Evolutionary conservation across 2,888 invertebrate genomes (phyloP), one percentile per base, ranked within the genome.

Genomic region (Cheilosia scutellata): DNA sequence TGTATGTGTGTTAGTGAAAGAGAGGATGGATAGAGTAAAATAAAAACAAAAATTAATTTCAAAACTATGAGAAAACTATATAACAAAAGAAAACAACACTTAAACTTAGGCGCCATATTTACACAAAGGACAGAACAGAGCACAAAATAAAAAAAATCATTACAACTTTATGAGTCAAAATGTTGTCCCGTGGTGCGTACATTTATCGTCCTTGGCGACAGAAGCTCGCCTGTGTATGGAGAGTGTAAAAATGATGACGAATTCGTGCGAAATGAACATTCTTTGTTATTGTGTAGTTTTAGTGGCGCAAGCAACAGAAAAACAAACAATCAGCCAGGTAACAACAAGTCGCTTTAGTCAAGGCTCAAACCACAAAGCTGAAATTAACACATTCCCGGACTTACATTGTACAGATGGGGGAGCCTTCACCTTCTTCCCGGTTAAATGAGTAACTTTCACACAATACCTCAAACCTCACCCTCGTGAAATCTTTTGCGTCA

Each of bases 281-380:
- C 42, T n/a, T 9, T 68, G 68, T 65, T 29, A 29, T 66, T 42
- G 20, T 62, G 37, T 75, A 37, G 58, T 65, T 42, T 63, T 31
- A 75, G 74, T 40, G 16, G 25, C 25, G 33, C n/a, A 44, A 60
- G 53, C 7, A 60, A 68, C 29, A 66, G 60, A 53, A 53, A 31
- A 53, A 62, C 68, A 57, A 82, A 71, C 20, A 71, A 58, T 40
- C 37, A 62, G 16, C 20, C 53, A 71, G 49, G 40, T 49, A 84
- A 44, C 62, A 57, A 58, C 42, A 68, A 70, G n/a, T 16, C 29
- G 42, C n/a, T 62, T 51, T 60, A 80, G 76, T 71, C 37, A 51
- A 80, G 51, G 55, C 60, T 65, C 70, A 80, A 80, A 76, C 80
- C 80, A 51, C 25, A 42, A 76, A 79, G 70, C 70, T 74, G 49